These are phyloP conservation scores for Chloebia gouldiae DNA, from an alignment of 2,113 vertebrate species.

Conservation along the genomic window DNA sequence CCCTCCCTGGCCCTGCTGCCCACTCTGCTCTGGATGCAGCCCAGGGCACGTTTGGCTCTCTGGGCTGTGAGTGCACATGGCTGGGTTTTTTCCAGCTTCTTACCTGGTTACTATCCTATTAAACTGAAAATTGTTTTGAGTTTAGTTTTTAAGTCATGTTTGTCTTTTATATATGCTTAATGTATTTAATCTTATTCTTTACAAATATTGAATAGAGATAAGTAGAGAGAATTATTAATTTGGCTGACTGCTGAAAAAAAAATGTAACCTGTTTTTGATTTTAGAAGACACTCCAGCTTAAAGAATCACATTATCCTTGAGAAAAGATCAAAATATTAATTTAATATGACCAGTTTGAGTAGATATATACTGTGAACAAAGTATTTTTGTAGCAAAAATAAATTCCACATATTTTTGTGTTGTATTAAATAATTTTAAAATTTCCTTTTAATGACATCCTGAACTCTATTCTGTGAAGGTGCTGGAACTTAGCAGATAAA, in stretches of 20 bases:
- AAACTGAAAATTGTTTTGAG: not conserved
- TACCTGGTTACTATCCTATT: not conserved
- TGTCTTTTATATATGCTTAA: not conserved
- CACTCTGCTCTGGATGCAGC: not conserved
- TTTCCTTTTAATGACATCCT: not conserved
- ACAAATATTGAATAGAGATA: not conserved
- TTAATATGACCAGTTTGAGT: not conserved
- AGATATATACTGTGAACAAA: not conserved
- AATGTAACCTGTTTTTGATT: not conserved
- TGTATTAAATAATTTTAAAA: not conserved
- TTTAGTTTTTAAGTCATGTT: not conserved
- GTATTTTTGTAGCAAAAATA: not conserved
- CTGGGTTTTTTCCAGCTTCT: not conserved
- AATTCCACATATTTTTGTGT: not conserved
- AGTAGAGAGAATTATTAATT: not conserved
- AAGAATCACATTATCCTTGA: not conserved
- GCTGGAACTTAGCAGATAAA: not conserved
- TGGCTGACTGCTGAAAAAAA: not conserved
- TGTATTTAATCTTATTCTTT: not conserved
- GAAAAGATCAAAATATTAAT: not conserved
- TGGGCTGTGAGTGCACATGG: fast-evolving
- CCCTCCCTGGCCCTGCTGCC: not conserved
- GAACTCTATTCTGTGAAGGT: not conserved
- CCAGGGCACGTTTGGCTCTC: not conserved
- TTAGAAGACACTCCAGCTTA: not conserved